phyloP scores from a whole-genome alignment of 1,140 invertebrate genomes.

The Battus philenor region DNA sequence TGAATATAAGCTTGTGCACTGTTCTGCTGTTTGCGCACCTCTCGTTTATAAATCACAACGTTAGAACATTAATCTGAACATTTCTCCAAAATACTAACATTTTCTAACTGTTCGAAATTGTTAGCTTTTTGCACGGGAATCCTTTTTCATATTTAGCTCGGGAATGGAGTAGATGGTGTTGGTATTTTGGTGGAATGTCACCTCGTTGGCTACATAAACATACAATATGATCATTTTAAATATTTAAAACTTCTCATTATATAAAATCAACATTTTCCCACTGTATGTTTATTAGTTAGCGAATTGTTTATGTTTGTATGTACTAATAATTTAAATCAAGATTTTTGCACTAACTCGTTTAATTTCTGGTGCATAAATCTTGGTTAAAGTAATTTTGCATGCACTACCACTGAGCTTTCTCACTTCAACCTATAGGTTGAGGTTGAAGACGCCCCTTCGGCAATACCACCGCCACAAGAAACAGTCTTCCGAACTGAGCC shows the following conservation, averaged over 20 bases:
- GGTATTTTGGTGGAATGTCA: constrained; percentile 72
- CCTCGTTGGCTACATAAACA: constrained; percentile 44
- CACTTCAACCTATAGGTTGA: constrained; percentile 64
- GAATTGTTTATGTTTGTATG: constrained; percentile 25
- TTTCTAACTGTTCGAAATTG: constrained; percentile 43
- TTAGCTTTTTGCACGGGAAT: constrained; percentile 37
- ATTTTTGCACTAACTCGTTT: constrained; percentile 40
- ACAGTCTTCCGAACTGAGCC: constrained; percentile 22
- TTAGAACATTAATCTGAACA: constrained; percentile 31
- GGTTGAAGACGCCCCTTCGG: constrained; percentile 40
- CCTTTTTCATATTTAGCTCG: constrained; percentile 38
- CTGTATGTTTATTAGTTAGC: constrained; percentile 57
- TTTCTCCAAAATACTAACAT: constrained; percentile 75
- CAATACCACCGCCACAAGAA: constrained; percentile 33
- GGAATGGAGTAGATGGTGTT: constrained; percentile 63
- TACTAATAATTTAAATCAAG: constrained; percentile 62
- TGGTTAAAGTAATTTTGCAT: constrained; percentile 63
- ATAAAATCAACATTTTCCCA: constrained; percentile 1
- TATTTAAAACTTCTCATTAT: constrained; percentile 5
- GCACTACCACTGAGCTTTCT: constrained; percentile 58
- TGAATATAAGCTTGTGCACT: constrained; percentile 33
- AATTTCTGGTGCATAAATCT: constrained; percentile 45
- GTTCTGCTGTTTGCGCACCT: constrained; percentile 30
- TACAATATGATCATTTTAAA: constrained; percentile 27
- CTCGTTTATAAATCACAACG: constrained; percentile 30